Evolutionary conservation across 1,140 invertebrate genomes (phyloP).

Genomic region (Conus ventricosus): DNA sequence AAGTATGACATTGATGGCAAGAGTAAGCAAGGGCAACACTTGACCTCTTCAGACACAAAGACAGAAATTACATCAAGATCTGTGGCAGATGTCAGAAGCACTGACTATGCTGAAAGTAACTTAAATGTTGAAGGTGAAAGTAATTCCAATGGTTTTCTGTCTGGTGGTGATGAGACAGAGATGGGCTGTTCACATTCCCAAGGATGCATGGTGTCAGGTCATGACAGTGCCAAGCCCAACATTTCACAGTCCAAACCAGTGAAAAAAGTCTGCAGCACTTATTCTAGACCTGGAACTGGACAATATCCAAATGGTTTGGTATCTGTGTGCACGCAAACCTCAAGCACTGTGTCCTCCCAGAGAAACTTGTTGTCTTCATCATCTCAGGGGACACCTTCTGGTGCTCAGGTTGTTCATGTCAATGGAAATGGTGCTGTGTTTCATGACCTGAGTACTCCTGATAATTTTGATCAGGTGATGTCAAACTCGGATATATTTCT

Average conservation of each 20-base stretch:
- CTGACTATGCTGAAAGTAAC: background rate
- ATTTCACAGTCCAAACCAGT: background rate
- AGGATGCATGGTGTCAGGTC: background rate
- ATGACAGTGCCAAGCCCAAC: background rate
- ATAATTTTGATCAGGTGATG: background rate
- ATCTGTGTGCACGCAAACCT: background rate
- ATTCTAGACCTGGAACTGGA: background rate
- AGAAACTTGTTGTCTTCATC: background rate
- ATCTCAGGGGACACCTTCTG: background rate
- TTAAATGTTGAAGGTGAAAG: background rate
- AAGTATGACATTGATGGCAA: background rate
- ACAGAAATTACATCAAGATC: background rate
- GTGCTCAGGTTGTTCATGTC: background rate
- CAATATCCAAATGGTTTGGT: background rate
- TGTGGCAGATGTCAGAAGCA: background rate
- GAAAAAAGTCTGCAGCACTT: background rate
- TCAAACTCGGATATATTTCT: background rate
- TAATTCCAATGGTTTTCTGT: background rate
- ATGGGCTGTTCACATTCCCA: background rate
- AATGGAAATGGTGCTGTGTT: background rate
- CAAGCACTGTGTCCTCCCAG: background rate
- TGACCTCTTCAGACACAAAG: background rate
- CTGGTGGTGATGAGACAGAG: background rate
- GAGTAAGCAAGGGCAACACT: background rate
- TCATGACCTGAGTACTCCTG: conserved; percentile 1